phyloP scores from a whole-genome alignment of 2,888 invertebrate species.

The Thalpophila matura region DNA sequence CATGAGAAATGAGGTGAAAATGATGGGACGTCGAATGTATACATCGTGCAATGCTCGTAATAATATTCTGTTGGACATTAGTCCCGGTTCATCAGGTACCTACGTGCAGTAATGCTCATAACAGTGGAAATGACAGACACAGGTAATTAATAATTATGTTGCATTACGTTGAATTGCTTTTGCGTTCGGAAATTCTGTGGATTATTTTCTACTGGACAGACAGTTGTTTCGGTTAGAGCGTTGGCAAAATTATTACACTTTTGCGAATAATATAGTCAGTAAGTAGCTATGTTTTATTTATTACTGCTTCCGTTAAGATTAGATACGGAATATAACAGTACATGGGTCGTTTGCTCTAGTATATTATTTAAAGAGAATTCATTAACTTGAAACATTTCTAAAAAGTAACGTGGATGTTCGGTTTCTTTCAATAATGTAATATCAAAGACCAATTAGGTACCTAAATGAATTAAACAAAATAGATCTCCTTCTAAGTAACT shows the following conservation, averaged over 20 bases:
- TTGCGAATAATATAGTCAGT: neutral
- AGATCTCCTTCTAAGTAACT: too few species aligned
- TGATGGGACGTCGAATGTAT: conserved; percentile 70
- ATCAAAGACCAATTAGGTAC: too few species aligned
- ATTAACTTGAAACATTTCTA: too few species aligned
- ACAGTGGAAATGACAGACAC: conserved; percentile 20
- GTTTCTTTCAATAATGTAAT: too few species aligned
- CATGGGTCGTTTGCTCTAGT: too few species aligned
- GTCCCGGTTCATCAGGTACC: conserved; percentile 55
- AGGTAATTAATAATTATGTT: conserved; percentile 53
- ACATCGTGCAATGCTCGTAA: conserved; percentile 67
- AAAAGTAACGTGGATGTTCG: too few species aligned
- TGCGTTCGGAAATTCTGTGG: conserved; percentile 24
- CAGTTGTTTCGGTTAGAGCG: conserved; percentile 7
- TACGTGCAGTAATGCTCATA: conserved; percentile 14
- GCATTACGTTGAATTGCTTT: conserved; percentile 37
- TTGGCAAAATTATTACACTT: neutral
- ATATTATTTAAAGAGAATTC: too few species aligned
- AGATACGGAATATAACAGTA: neutral
- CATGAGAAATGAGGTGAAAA: conserved; percentile 80
- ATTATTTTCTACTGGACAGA: conserved; percentile 32
- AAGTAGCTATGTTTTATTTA: conserved; percentile 2
- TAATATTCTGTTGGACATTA: conserved; percentile 62
- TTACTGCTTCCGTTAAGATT: neutral
- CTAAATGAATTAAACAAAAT: too few species aligned